Evolutionary conservation across 1,140 invertebrate genomes (phyloP).

Genomic region (Panagrolaimus sp.): DNA sequence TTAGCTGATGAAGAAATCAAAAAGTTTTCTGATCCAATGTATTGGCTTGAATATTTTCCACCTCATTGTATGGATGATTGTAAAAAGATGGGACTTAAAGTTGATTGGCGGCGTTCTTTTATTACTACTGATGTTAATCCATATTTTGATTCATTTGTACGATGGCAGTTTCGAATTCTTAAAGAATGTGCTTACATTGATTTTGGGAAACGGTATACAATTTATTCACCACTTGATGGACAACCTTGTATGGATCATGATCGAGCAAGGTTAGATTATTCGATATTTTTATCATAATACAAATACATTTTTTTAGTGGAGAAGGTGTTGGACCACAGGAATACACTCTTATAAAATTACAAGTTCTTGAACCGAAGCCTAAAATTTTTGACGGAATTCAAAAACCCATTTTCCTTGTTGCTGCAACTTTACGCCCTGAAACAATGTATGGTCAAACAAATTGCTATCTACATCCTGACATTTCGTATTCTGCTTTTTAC

Average conservation of each 20-base stretch:
- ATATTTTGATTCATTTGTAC: constrained; percentile 93
- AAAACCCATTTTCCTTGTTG: constrained; percentile 75
- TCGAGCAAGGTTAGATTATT: too few species aligned
- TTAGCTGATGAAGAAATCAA: constrained; percentile 82
- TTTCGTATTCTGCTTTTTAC: constrained; percentile 63
- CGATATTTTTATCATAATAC: too few species aligned
- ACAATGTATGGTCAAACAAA: constrained; percentile 99
- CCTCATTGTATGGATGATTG: constrained; percentile 79
- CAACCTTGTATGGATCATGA: constrained; percentile 99
- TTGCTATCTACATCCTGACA: constrained; percentile 92
- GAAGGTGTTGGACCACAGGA: constrained; percentile 97
- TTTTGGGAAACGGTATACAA: constrained; percentile 94
- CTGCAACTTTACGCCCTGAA: constrained; percentile 93
- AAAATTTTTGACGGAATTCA: constrained; percentile 27
- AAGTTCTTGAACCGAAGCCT: constrained; percentile 65
- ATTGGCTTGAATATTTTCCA: constrained; percentile 96
- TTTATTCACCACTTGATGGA: constrained; percentile 89
- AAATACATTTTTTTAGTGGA: too few species aligned
- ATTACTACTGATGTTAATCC: constrained; percentile 97
- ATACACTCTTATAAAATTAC: constrained; percentile 90
- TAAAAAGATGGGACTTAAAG: constrained; percentile 78
- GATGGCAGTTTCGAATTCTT: constrained; percentile 90
- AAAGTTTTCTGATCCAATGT: constrained; percentile 78
- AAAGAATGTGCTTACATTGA: constrained; percentile 80
- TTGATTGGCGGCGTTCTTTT: constrained; percentile 92